Conservation (phyloP, 1,140 invertebrate species). For the Stenopsyche tienmushanensis region DNA sequence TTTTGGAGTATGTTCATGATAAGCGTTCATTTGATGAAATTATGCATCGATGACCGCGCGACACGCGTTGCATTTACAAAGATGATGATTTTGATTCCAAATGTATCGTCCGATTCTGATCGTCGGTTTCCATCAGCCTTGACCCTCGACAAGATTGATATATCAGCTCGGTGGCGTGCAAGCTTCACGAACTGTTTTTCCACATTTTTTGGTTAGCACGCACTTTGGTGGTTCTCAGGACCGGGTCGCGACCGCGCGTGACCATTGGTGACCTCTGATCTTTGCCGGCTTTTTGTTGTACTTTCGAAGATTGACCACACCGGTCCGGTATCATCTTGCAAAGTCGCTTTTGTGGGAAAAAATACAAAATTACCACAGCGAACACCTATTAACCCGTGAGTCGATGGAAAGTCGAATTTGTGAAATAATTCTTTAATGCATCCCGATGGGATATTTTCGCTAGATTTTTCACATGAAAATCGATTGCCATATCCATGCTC, state of each 20-base stretch:
- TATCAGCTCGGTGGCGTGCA: no score
- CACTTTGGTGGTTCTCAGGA: constrained; percentile 3
- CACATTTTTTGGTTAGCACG: constrained; percentile 6
- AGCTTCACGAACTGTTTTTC: no score
- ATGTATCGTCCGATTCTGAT: no score
- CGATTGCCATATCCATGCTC: background rate
- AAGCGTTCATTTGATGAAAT: no score
- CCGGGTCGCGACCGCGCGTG: constrained; percentile 1
- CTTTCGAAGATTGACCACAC: background rate
- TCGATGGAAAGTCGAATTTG: background rate
- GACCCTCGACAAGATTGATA: no score
- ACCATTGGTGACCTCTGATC: constrained; percentile 10
- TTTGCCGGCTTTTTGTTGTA: constrained; percentile 5
- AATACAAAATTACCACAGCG: no score
- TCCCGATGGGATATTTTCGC: background rate
- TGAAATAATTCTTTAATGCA: background rate
- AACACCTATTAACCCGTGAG: background rate
- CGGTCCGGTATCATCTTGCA: background rate
- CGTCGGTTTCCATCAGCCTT: no score
- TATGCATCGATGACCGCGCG: no score
- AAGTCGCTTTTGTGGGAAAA: no score
- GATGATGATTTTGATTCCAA: no score
- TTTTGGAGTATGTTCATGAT: no score
- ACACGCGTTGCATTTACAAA: no score
- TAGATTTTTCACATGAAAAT: background rate